Conservation (phyloP, 2,113 vertebrate species). For the Dasypus novemcinctus region DNA sequence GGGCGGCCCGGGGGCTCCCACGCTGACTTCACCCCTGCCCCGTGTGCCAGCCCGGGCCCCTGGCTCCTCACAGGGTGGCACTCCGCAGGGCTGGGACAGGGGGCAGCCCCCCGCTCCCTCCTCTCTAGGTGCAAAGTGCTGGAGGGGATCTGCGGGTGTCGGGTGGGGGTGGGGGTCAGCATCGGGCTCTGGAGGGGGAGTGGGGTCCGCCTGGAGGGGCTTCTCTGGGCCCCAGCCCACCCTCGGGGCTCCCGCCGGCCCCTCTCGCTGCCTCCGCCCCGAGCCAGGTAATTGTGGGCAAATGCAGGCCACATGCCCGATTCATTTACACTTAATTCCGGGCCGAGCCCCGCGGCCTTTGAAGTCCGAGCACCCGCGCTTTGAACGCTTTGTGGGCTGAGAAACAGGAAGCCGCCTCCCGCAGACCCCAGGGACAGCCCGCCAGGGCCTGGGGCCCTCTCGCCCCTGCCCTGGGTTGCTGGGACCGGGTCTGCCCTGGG, state of each 20-base stretch:
- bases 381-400: constrained; percentile 23
- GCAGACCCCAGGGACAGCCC: neutral
- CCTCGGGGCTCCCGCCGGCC: neutral
- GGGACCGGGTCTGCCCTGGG: no score
- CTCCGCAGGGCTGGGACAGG: neutral
- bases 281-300: constrained; percentile 11
- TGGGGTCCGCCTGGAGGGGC: neutral
- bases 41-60: no score
- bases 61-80: neutral
- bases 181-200: no score
- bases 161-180: no score
- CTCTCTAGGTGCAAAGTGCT: neutral
- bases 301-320: constrained; percentile 55
- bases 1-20: neutral
- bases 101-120: neutral
- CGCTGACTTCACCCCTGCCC: neutral
- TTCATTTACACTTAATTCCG: constrained; percentile 50
- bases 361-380: constrained; percentile 49
- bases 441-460: neutral
- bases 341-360: constrained; percentile 53
- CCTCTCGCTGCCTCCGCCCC: neutral
- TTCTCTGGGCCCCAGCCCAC: neutral
- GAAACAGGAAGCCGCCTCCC: constrained; percentile 37
- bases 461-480: no score
- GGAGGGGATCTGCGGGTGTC: neutral